phyloP scores from a whole-genome alignment of 2,797 vertebrate genomes.

The Scomberomorus guttatus region DNA sequence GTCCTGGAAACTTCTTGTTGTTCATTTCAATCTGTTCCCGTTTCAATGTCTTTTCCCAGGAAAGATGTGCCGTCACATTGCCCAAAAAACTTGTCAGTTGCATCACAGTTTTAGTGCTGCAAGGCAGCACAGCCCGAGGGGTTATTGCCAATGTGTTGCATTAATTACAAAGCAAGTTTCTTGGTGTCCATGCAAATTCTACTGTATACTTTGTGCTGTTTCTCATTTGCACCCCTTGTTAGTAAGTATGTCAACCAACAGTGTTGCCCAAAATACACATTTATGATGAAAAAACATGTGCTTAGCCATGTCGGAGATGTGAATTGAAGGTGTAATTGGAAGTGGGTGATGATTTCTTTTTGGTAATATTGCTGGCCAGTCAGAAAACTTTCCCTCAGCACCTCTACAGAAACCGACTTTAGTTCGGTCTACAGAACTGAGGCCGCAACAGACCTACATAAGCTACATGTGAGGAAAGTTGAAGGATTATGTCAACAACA shows the following conservation, averaged over 20 bases:
- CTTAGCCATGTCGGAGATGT: background rate
- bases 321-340: background rate
- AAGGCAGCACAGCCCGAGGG: slow-evolving; percentile 66
- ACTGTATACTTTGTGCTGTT: slow-evolving; percentile 27
- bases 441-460: background rate
- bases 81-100: slow-evolving; percentile 71
- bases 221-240: slow-evolving; percentile 41
- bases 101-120: slow-evolving; percentile 73
- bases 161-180: slow-evolving; percentile 74
- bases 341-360: background rate
- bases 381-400: too few species aligned
- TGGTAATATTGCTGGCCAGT: background rate
- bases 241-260: slow-evolving; percentile 28
- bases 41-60: slow-evolving; percentile 51
- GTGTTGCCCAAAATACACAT: background rate
- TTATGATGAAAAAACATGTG: slow-evolving; percentile 7
- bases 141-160: slow-evolving; percentile 71
- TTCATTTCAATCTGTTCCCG: slow-evolving; percentile 52
- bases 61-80: slow-evolving; percentile 64
- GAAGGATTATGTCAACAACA: background rate
- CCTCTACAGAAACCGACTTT: too few species aligned
- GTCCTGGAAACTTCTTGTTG: slow-evolving; percentile 31
- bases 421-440: too few species aligned
- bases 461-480: background rate
- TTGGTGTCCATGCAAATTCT: slow-evolving; percentile 67